Evolutionary conservation across 1,140 invertebrate genomes (phyloP), one percentile per base, ranked within the genome.

Genomic region (Megalopta genalis): DNA sequence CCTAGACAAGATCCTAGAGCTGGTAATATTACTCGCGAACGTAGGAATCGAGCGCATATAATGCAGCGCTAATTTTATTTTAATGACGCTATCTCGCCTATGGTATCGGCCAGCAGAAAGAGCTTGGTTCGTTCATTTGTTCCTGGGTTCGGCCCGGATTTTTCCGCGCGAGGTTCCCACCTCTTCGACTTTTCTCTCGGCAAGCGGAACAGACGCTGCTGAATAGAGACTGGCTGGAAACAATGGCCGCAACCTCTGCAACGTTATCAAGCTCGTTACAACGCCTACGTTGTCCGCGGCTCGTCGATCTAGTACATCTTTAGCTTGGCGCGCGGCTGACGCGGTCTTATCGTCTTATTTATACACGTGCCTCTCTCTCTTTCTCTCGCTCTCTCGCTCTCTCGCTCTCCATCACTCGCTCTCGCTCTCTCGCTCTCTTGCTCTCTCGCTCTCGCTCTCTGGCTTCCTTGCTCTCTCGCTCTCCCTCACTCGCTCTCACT

Each of bases 301-400:
- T 77, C 76, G 46, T 71, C 23, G 76, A 77, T 77, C 76, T 52
- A 64, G 60, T 63, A 54, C 59, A 77, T 77, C 69, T 77, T 62
- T 54, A 75, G 16, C 66, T 23, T 27, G 57, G 32, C 21, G 54
- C n/a, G 16, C 32, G 27, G n/a, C 21, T 32, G 54, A 60, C 25
- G 54, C 42, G 14, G 57, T 49, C 46, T 77, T 77, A 77, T 77
- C 76, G 39, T 77, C 68, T 77, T 77, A 77, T 71, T 77, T 72
- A 77, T 77, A 77, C 37, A 75, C 49, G 63, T 16, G 42, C 42
- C 42, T 32, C 32, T 32, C 32, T 32, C 32, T 32, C 1, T 2
- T 4, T 1, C 32, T 32, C 32, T 32, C 32, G 1, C 32, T 32
- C 32, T 32, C 32, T 4, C 32, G 1, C 32, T 32, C 32, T 32